phyloP scores from a whole-genome alignment of 2,113 vertebrate genomes.

The Labeo catla region DNA sequence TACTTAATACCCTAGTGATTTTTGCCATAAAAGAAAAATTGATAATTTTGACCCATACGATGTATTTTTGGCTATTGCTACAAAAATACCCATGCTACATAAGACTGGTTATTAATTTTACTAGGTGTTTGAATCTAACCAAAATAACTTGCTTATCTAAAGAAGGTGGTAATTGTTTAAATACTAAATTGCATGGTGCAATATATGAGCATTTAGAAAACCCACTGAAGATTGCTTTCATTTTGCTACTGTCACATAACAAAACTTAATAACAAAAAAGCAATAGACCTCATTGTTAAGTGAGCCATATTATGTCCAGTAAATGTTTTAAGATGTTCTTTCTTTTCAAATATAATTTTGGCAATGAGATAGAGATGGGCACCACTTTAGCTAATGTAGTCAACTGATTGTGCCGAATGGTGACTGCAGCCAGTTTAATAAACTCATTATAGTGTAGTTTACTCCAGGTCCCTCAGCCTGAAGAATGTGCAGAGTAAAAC shows the following conservation, averaged over 20 bases:
- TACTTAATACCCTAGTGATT: no score
- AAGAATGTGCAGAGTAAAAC: not conserved
- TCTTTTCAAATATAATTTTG: not conserved
- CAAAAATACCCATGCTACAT: no score
- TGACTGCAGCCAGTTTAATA: not conserved
- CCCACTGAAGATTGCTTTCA: not conserved
- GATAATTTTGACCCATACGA: no score
- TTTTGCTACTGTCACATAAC: not conserved
- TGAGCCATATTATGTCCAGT: not conserved
- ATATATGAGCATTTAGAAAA: not conserved
- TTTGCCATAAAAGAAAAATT: no score
- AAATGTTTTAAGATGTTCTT: not conserved
- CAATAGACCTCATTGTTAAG: not conserved
- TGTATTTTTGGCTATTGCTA: no score
- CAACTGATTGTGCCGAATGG: conserved; percentile 5
- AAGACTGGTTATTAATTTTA: not conserved
- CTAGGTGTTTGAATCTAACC: conserved; percentile 4
- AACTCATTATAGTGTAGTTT: not conserved
- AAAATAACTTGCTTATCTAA: not conserved
- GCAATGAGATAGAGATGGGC: conserved; percentile 25
- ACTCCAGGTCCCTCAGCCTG: not conserved
- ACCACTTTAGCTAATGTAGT: conserved; percentile 33
- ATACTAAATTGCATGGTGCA: not conserved
- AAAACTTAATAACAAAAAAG: not conserved
- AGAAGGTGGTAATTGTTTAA: not conserved